Evolutionary conservation across 2,113 vertebrate species (phyloP), one percentile per base, ranked within the genome.

Genomic region (Megaceryle maxima): DNA sequence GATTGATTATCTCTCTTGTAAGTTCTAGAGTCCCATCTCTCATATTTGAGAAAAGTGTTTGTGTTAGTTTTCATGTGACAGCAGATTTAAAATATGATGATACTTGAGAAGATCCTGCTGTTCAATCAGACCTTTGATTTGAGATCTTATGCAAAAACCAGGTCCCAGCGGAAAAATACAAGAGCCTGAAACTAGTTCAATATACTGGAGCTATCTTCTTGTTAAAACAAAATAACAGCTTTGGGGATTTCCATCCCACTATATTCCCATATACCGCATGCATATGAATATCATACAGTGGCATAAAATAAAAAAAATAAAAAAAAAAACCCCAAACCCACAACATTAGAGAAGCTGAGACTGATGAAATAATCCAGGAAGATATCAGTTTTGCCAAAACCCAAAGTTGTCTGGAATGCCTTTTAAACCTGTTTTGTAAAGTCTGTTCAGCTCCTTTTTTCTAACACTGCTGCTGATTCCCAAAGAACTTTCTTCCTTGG

Each of bases 51-150:
- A 77, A 70, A 92, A 83, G 37, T 13, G 16, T 73, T 86, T 72
- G 37, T 78, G 21, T 63, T 89, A 35, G 16, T 85, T 91, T 93
- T 91, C 41, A 67, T 50, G 33, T 72, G 62, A 69, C 39, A 91
- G 56, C 8, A 70, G 15, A 64, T 48, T 90, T 94, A 72, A 77
- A 87, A 68, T 29, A 70, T 5, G 33, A 68, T 63, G 60, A 75
- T 53, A 82, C 56, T 76, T 75, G 51, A 91, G 35, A 88, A 94
- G 33, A 92, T 11, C 6, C 19, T 69, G 44, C 22, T 92, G 51
- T 92, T 96, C 51, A 80, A 68, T 35, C 43, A 91, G 48, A 91
- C 13, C 25, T 87, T 82, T 94, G 70, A 82, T 82, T 83, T 83
- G 43, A 94, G 43, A 94, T 50, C 50, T 76, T 57, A 33, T 11